Base-by-base conservation (phyloP, 2,888 invertebrate genomes). In the Amorpha juglandis region DNA sequence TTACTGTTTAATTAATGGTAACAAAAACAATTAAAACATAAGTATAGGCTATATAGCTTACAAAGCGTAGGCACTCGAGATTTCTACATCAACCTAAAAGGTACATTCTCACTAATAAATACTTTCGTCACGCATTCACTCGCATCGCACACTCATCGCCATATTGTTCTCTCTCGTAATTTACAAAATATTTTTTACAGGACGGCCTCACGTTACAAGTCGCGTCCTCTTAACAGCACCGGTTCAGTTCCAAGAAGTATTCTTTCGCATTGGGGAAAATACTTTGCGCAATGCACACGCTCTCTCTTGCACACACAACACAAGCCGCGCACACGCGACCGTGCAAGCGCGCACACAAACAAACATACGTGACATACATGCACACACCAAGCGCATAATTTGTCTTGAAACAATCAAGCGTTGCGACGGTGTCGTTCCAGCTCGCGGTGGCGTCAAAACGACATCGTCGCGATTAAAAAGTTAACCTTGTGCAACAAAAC, bases 51-150 rank as follows among this genome's bases (percentile, higher is more conserved):
- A 45, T 62, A 92, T 89, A 90, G 88, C 92, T 91, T 92, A 93
- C 92, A 92, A 92, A 92, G 93, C 93, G 89, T 92, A 93, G 93
- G 93, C 93, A 93, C 93, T 93, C 93, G 93, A 93, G 93, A 93
- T 93, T 93, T 92, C 93, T 92, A 91, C 89, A 90, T 91, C 87
- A 88, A 80, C 86, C 89, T 91, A 87, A 83, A 76, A 84, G 77
- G 82, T 87, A 83, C 92, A 90, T 90, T 90, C 92, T 90, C 90
- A 92, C 92, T 85, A 93, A 93, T 93, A 93, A 93, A 93, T 93
- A 93, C 90, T 79, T 84, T 81, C 88, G 80, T 87, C 84, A 73
- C 88, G 68, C 86, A 83, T 82, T 83, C 90, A 85, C 80, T 81
- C 86, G 75, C 80, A 70, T 73, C 78, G 75, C 68, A 75, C 75